phyloP scores from a whole-genome alignment of 2,113 vertebrate species.

The Xenopus borealis region DNA sequence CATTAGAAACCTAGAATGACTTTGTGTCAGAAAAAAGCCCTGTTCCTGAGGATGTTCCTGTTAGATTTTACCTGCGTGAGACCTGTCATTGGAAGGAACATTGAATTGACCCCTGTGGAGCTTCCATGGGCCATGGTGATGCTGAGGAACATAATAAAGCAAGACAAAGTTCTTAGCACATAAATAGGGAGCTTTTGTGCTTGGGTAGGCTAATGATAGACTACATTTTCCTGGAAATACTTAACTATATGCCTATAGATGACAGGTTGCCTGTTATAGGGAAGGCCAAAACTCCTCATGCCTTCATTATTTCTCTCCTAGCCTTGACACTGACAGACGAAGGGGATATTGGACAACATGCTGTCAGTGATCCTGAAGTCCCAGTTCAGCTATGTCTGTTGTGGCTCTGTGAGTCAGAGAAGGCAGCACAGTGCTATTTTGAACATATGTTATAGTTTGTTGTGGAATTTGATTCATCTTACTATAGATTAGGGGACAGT shows the following conservation, averaged over 20 bases:
- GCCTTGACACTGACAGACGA: neutral
- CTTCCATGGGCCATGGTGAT: neutral
- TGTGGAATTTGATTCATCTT: neutral
- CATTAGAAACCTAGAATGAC: slow-evolving; percentile 15
- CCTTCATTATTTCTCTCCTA: neutral
- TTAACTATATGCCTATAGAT: neutral
- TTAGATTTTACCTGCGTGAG: slow-evolving; percentile 11
- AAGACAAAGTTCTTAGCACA: neutral
- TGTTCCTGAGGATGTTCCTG: slow-evolving; percentile 18
- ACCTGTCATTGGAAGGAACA: slow-evolving; percentile 6
- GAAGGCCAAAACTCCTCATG: neutral
- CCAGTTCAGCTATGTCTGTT: neutral
- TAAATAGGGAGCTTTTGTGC: neutral
- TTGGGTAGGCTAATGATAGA: neutral
- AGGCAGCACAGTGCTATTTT: slow-evolving; percentile 2
- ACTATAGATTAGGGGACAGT: no score
- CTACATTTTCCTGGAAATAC: neutral
- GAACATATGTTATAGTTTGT: slow-evolving; percentile 16
- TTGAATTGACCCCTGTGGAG: neutral
- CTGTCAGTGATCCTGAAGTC: neutral
- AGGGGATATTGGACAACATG: neutral
- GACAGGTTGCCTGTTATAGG: neutral
- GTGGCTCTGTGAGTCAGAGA: slow-evolving; percentile 4
- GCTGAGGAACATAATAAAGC: neutral
- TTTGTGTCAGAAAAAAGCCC: slow-evolving; percentile 22